Base-by-base conservation (phyloP, 2,797 vertebrate species). In the Varecia variegata region DNA sequence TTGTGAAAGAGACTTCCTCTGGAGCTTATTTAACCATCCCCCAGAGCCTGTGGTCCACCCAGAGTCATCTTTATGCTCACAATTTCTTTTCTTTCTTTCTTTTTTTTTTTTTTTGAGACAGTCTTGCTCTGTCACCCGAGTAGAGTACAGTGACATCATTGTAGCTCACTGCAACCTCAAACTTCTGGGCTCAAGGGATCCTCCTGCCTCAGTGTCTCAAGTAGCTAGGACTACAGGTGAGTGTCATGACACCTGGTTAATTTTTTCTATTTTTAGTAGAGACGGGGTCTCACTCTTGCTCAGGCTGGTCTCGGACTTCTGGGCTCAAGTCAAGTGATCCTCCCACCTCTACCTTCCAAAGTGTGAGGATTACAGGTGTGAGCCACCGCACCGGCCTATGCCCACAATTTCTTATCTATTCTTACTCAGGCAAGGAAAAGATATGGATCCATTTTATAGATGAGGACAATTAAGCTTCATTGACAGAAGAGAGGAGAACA, bases 391-490 rank as follows among this genome's bases (percentile, higher is more conserved):
- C 56, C 56, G 12, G 56, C 65, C 65, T 82, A 45, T 76, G n/a
- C 25, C 54, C 27, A 50, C 8, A 82, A 50, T 82, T 90, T 88
- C 35, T 87, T 86, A 85, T 88, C 79, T 80, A n/a, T 50, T 62
- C 17, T 90, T 60, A 82, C 32, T 50, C 27, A 96, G 79, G 60
- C 68, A 87, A 92, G 47, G 79, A 85, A 65, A 94, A 10, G 35
- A 70, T 70, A 9, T 3, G 7, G 35, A 38, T 88, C 15, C 15
- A 62, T 87, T 90, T 95, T 88, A 74, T 27, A 89, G 38, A 81
- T 43, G 30, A 71, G 67, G 86, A 89, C n/a, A 96, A 91, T 40
- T 88, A 93, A 47, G 23, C 18, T 91, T 94, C 56, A 58, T 68
- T 10, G 58, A 88, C 27, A 88, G 65, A 93, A 90, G 15, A 93